Base-by-base conservation (phyloP, 2,113 vertebrate species). In the rabbit (Oryctolagus cuniculus) region DNA sequence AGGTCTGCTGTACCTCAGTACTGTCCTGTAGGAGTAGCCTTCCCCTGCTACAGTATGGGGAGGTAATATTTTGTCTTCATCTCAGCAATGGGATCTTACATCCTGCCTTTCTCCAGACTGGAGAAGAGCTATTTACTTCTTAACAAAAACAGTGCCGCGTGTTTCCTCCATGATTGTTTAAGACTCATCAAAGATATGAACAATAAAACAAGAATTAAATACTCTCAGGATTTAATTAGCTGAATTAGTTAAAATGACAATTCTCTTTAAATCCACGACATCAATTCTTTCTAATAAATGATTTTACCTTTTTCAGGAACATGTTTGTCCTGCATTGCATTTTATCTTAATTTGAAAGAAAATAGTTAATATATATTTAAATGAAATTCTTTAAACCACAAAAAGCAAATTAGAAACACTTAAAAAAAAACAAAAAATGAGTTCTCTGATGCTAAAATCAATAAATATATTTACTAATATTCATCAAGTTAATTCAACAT, bases 121-220 rank as follows among this genome's bases (percentile, higher is more conserved):
- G 49, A 44, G 12, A 74, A 86, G 34, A 93, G 34, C 34, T 79
- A 27, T 74, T 82, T 86, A 75, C 83, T 94, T 95, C 83, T 94
- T 67, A 93, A 89, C 77, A 79, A 89, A 15, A 95, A 75, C 15
- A 89, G 74, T 16, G 69, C 24, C 66, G 3, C 79, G 17, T 64
- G 10, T 87, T 94, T 95, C n/a, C 44, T 66, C 58, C 27, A 31
- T 70, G 58, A 91, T 79, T 89, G 82, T 55, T 85, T 70, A 93
- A 91, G 58, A 87, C 19, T 93, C 34, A 53, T 15, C 10, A 89
- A 53, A 94, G 58, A 87, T 7, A 80, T 87, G 44, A 87, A 58
- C 24, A 86, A 75, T 53, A 77, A 77, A 81, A 95, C 61, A 67
- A 84, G 19, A 73, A 79, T 79, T 89, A 58, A 93, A 93, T 80